Conservation (phyloP, 1,140 invertebrate genomes). For the Zophobas atratus region DNA sequence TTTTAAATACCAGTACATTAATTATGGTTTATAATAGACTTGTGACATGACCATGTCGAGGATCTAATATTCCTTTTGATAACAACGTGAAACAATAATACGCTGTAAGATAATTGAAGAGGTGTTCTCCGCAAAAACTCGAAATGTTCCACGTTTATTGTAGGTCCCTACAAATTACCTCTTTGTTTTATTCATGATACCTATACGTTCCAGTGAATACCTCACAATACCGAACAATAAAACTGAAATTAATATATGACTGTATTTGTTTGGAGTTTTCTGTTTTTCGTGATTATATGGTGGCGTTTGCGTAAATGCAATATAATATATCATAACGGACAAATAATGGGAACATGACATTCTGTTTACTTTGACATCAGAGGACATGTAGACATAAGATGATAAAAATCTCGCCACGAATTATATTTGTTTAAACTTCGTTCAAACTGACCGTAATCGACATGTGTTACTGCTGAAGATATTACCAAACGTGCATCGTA, state of each 20-base stretch:
- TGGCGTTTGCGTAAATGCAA: conserved; percentile 33
- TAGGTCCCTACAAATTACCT: conserved; percentile 13
- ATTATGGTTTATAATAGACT: conserved; percentile 35
- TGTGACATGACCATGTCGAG: conserved; percentile 29
- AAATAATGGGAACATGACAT: conserved; percentile 39
- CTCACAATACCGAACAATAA: conserved; percentile 8
- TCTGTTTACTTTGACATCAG: conserved; percentile 35
- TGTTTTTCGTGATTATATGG: conserved; percentile 12
- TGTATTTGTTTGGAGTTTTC: conserved; percentile 22
- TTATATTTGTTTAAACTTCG: conserved; percentile 13
- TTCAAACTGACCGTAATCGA: conserved; percentile 1
- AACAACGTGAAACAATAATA: conserved; percentile 18
- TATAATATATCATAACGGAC: conserved; percentile 26
- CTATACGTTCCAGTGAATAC: background rate
- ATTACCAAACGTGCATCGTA: conserved; percentile 17
- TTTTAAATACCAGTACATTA: conserved; percentile 41
- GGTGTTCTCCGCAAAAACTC: conserved; percentile 12
- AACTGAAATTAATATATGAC: conserved; percentile 2
- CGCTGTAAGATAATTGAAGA: conserved; percentile 19
- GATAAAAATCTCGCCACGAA: conserved; percentile 35
- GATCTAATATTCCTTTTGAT: conserved; percentile 40
- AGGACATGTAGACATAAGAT: conserved; percentile 28
- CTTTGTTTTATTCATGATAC: conserved; percentile 16
- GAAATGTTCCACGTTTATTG: conserved; percentile 24
- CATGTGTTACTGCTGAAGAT: conserved; percentile 12